These are phyloP conservation scores for Rhea americana DNA, from an alignment of 2,113 vertebrate species.

Conservation along the genomic window DNA sequence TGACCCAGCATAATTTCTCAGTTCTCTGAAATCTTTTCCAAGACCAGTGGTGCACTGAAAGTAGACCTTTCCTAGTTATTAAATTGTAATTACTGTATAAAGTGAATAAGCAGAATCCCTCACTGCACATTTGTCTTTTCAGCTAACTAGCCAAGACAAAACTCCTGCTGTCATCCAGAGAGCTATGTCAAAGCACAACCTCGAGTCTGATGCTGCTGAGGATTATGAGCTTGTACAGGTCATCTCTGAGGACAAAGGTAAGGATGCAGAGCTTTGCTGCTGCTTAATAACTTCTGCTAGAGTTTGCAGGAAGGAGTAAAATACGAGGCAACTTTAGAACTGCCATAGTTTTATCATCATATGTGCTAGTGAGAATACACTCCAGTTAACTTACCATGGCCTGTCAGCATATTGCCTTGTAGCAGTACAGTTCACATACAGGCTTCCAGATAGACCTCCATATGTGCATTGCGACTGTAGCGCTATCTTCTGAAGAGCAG, in stretches of 20 bases:
- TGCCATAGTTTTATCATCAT: accelerated
- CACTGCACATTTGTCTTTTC: background rate
- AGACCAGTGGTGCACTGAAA: background rate
- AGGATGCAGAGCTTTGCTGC: background rate
- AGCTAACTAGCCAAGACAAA: conserved; percentile 95
- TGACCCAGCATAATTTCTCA: background rate
- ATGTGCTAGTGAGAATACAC: background rate
- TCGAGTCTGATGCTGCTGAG: conserved; percentile 81
- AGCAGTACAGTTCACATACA: background rate
- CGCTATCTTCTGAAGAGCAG: accelerated
- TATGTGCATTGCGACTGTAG: accelerated
- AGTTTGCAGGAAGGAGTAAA: background rate
- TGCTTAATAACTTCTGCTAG: background rate
- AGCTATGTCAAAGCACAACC: conserved; percentile 92
- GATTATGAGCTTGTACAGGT: conserved; percentile 91
- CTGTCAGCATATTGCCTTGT: background rate
- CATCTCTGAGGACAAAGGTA: conserved; percentile 93
- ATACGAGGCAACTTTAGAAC: background rate
- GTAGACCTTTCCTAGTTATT: background rate
- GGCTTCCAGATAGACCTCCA: accelerated
- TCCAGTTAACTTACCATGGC: background rate
- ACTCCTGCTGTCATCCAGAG: conserved; percentile 87
- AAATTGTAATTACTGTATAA: accelerated
- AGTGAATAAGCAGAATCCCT: background rate
- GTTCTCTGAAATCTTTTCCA: background rate